phyloP scores from a whole-genome alignment of 2,113 vertebrate genomes.

The Hemiscyllium ocellatum region DNA sequence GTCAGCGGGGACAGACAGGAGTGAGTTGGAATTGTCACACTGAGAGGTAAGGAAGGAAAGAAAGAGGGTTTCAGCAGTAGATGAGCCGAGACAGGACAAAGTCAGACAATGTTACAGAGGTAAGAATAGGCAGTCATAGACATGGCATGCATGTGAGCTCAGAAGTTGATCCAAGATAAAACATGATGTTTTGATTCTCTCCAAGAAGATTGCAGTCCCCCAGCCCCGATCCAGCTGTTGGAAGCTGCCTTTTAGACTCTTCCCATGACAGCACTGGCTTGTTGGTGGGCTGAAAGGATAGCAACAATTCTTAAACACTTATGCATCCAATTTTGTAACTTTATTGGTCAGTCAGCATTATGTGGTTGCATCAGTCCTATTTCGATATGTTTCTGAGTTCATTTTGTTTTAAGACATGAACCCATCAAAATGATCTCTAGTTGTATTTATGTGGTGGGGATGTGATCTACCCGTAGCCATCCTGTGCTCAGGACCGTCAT shows the following conservation, averaged over 20 bases:
- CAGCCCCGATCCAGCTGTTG: background rate
- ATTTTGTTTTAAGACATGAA: background rate
- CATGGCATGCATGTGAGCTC: too few relatives aligned
- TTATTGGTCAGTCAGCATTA: background rate
- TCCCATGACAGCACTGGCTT: background rate
- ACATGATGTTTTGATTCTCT: too few relatives aligned
- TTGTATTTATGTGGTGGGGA: background rate
- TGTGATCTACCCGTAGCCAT: background rate
- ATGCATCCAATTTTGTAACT: background rate
- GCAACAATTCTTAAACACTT: background rate
- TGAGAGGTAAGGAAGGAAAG: too few relatives aligned
- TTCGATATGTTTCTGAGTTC: background rate
- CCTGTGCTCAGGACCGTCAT: background rate
- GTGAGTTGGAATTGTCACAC: too few relatives aligned
- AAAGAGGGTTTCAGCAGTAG: too few relatives aligned
- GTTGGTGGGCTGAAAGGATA: background rate
- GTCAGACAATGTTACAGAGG: too few relatives aligned
- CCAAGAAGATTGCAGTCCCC: background rate
- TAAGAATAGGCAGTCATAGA: too few relatives aligned
- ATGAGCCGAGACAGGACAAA: too few relatives aligned
- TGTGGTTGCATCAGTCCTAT: background rate
- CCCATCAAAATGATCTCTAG: background rate
- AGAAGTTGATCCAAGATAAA: too few relatives aligned
- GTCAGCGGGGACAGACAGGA: too few relatives aligned
- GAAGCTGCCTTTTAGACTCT: background rate